Base-by-base conservation (phyloP, 2,888 invertebrate species). In the Melanotus villosus region DNA sequence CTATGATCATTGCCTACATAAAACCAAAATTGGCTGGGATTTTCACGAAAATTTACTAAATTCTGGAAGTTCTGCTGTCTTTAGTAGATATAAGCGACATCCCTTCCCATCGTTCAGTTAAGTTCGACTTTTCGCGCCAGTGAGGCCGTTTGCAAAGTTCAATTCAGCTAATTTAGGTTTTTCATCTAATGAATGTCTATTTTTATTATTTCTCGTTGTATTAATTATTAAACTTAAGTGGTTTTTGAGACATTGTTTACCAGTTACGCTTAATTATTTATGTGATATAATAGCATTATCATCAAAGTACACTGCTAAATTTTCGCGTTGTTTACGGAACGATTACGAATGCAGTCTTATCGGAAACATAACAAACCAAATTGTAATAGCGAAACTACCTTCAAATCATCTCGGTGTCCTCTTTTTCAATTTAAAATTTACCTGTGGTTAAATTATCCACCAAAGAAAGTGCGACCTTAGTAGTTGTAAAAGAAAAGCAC, bases 301-400 rank as follows among this genome's bases (percentile, higher is more conserved):
- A 36, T n/a, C n/a, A 36, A 36, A 7, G 36, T 36, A 10, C 36
- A n/a, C 6, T n/a, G 2, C 12, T 6, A 36, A 36, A 7, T 10
- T 2, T 36, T 36, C 36, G 6, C 36, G 36, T 36, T 36, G 36
- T 36, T 36, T 5, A 36, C 12, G 12, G 36, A 36, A 5, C 3
- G 2, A 36, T 36, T n/a, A 36, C 12, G 12, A 36, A 36, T 36
- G 36, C 36, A 36, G 36, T n/a, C 36, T 36, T 10, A 36, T 36
- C 10, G 36, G 36, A n/a, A 36, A 36, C 36, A 36, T 36, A 36
- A 36, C 36, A 36, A 36, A 36, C 36, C 36, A 36, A 36, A 36
- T 36, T 36, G 36, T 10, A 36, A 10, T 2, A 36, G 9, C 36
- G 36, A 36, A 36, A n/a, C 36, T 36, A 36, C 36, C 36, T 7